Base-by-base conservation (phyloP, 1,140 invertebrate genomes). In the Trachymyrmex septentrionalis region DNA sequence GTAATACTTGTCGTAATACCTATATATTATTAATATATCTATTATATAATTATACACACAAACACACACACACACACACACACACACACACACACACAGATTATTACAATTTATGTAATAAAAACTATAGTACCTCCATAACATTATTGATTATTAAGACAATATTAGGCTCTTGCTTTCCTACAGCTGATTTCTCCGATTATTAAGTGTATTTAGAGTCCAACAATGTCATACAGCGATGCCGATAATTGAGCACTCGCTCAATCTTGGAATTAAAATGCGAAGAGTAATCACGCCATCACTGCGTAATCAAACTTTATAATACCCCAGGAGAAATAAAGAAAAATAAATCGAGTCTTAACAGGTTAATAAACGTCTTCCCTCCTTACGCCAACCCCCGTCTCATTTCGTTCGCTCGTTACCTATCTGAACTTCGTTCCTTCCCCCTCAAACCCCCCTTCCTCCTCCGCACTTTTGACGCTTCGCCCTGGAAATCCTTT, bases 401-500 rank as follows among this genome's bases (percentile, higher is more conserved):
- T 55, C 85, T 63, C 84, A 30, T 87, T 59, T 69, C 57, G 71
- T 61, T 50, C 75, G 66, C 85, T 88, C 66, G 76, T 67, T 61
- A 44, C 72, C 55, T 71, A 75, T 66, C 78, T 69, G 67, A 67
- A 61, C 63, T 61, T 87, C 80, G 50, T 64, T 59, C 53, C 64
- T 61, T 59, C 48, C 69, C 48, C 53, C 53, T 67, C 59, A 4
- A 53, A 14, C 66, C 80, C 66, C 80, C 69, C 24, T 71, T 44
- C 48, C 57, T 34, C 3, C 30, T 67, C 64, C 44, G 76, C 69
- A 27, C 71, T 82, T 73, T 55, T 48, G 80, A 69, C 64, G 73
- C 77, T 88, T 85, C 90, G 86, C 64, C 73, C 85, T 91, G 88
- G 85, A 92, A 92, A 92, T 92, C 91, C 90, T 92, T 92, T 92